These are phyloP conservation scores for Tetramorium bicarinatum DNA, from an alignment of 2,888 invertebrate species.

Conservation along the genomic window DNA sequence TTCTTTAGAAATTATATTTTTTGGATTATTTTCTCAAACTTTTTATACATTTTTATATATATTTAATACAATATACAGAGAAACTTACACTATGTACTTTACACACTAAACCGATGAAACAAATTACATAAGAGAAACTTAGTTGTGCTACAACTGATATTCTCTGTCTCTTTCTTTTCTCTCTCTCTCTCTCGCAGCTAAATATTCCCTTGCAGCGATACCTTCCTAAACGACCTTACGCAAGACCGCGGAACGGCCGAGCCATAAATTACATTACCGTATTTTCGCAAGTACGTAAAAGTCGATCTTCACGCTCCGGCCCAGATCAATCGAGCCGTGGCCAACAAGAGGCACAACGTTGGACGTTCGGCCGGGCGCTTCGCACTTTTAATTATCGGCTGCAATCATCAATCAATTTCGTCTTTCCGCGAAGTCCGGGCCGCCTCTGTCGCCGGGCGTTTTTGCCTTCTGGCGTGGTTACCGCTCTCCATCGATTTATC, in stretches of 20 bases:
- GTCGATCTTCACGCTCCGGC: slow-evolving; percentile 51
- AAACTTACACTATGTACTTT: background rate
- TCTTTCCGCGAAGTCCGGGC: slow-evolving; percentile 70
- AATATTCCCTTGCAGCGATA: slow-evolving; percentile 51
- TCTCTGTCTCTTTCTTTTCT: background rate
- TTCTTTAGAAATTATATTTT: background rate
- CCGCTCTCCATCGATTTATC: slow-evolving; percentile 78
- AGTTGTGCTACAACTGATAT: slow-evolving; percentile 27
- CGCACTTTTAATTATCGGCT: slow-evolving; percentile 79
- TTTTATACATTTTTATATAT: slow-evolving; percentile 1
- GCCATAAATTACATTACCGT: slow-evolving; percentile 52
- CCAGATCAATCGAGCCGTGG: slow-evolving; percentile 60
- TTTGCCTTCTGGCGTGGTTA: slow-evolving; percentile 72
- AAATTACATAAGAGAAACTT: slow-evolving; percentile 48
- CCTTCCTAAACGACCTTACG: slow-evolving; percentile 49
- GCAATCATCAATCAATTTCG: slow-evolving; percentile 82
- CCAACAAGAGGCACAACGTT: slow-evolving; percentile 41
- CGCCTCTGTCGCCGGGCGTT: slow-evolving; percentile 70
- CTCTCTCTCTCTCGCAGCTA: background rate
- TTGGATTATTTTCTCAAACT: background rate
- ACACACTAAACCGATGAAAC: slow-evolving; percentile 35
- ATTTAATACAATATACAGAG: slow-evolving; percentile 9
- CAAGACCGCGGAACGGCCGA: slow-evolving; percentile 46
- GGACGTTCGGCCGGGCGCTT: slow-evolving; percentile 32
- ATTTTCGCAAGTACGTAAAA: slow-evolving; percentile 58